Evolutionary conservation across 1,140 invertebrate genomes (phyloP).

Genomic region (Cotesia chilonis): DNA sequence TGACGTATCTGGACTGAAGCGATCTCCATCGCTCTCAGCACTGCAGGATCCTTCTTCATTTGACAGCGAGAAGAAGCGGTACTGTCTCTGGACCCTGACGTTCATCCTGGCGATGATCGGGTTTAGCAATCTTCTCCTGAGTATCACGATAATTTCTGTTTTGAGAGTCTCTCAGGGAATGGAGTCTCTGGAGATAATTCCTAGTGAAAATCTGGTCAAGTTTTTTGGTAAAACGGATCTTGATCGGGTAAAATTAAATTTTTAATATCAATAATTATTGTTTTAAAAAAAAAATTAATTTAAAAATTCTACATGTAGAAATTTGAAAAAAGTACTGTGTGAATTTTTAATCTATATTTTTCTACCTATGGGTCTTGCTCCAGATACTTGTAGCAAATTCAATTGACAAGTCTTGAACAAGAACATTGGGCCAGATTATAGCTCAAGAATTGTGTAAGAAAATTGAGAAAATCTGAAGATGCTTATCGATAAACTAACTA

Average conservation of each 20-base stretch:
- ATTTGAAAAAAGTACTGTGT: not conserved
- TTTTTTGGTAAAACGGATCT: slow-evolving; percentile 84
- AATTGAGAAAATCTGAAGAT: too few species aligned
- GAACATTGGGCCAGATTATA: too few species aligned
- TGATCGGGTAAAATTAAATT: slow-evolving; percentile 65
- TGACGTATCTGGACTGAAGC: slow-evolving; percentile 39
- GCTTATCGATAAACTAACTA: too few species aligned
- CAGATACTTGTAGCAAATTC: too few species aligned
- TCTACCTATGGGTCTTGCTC: too few species aligned
- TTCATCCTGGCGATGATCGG: slow-evolving; percentile 56
- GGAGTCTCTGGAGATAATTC: slow-evolving; percentile 85
- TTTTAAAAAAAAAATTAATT: not conserved
- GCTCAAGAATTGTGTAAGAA: too few species aligned
- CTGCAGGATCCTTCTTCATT: slow-evolving; percentile 27
- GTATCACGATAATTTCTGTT: slow-evolving; percentile 59
- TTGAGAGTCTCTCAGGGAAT: slow-evolving; percentile 70
- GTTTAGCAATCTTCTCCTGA: slow-evolving; percentile 60
- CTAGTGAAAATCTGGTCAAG: slow-evolving; percentile 78
- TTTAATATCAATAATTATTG: not conserved
- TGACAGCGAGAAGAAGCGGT: slow-evolving; percentile 48
- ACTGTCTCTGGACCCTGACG: slow-evolving; percentile 61
- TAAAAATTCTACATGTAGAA: not conserved
- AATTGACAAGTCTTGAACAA: too few species aligned
- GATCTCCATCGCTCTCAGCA: slow-evolving; percentile 30
- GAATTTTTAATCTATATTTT: too few species aligned